Conservation (phyloP, 2,797 vertebrate species). For the Margarornis squamiger region DNA sequence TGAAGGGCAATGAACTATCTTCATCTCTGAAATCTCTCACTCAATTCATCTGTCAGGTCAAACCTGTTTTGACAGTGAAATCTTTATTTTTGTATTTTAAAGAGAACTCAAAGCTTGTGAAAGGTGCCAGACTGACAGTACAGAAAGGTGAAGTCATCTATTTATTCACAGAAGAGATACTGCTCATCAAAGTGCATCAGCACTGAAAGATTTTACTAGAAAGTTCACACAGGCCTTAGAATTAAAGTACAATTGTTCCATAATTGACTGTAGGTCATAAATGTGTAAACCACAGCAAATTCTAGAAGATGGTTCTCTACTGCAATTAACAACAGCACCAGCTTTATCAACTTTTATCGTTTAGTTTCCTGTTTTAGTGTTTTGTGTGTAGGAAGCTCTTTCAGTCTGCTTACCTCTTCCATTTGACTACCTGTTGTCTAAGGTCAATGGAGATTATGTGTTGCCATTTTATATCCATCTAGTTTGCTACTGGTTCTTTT, state of each 20-base stretch:
- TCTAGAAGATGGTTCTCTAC: background rate
- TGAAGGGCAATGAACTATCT: background rate
- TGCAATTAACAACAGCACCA: background rate
- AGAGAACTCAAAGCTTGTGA: background rate
- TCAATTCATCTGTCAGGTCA: background rate
- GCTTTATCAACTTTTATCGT: background rate
- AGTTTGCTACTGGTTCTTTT: background rate
- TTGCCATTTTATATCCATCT: background rate
- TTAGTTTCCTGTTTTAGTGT: background rate
- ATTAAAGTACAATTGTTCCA: background rate
- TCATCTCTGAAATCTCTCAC: background rate
- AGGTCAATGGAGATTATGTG: background rate
- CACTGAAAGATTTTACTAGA: background rate
- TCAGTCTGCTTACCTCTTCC: background rate
- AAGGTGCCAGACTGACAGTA: background rate
- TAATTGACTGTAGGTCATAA: background rate
- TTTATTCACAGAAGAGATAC: background rate
- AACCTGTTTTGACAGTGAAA: constrained; percentile 11
- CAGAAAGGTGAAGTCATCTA: background rate
- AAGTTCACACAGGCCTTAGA: background rate
- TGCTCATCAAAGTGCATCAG: background rate
- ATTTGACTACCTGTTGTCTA: background rate
- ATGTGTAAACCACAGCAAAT: background rate
- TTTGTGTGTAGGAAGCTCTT: background rate
- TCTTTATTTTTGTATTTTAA: constrained; percentile 17